Evolutionary conservation across 1,140 invertebrate genomes (phyloP).

Genomic region (Drosophila sechellia): DNA sequence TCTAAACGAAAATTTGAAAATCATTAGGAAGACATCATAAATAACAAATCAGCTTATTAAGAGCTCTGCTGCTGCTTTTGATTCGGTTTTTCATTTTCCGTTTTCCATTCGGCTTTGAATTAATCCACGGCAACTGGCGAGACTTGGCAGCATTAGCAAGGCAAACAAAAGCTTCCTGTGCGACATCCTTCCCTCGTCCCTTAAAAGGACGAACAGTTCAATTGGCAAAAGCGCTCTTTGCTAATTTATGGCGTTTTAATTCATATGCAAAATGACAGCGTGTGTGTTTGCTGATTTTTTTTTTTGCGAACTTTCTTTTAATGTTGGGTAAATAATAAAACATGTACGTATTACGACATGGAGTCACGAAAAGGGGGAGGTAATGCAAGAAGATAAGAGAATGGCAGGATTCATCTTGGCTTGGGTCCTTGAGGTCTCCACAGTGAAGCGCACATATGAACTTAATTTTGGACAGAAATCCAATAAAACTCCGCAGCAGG

Average conservation of each 20-base stretch:
- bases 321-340: constrained; percentile 77
- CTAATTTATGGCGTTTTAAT: constrained; percentile 83
- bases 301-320: constrained; percentile 50
- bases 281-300: constrained; percentile 20
- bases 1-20: constrained; percentile 36
- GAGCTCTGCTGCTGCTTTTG: constrained; percentile 41
- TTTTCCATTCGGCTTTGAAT: constrained; percentile 15
- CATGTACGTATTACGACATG: constrained; percentile 26
- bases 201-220: constrained; percentile 38
- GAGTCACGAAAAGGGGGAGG: constrained; percentile 46
- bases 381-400: constrained; percentile 23
- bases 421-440: constrained; percentile 21
- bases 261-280: constrained; percentile 73
- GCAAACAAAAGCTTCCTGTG: constrained; percentile 49
- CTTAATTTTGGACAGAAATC: constrained; percentile 43
- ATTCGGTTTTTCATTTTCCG: constrained; percentile 28
- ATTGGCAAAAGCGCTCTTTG: constrained; percentile 55
- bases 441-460: constrained; percentile 53
- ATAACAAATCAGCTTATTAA: constrained; percentile 82
- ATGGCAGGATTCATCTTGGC: background rate
- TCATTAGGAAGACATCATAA: constrained; percentile 75
- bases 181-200: constrained; percentile 9
- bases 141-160: constrained; percentile 56
- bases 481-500: constrained; percentile 71
- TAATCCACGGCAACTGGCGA: constrained; percentile 38